Base-by-base conservation (phyloP, 2,113 vertebrate genomes). In the Onychostoma macrolepis region DNA sequence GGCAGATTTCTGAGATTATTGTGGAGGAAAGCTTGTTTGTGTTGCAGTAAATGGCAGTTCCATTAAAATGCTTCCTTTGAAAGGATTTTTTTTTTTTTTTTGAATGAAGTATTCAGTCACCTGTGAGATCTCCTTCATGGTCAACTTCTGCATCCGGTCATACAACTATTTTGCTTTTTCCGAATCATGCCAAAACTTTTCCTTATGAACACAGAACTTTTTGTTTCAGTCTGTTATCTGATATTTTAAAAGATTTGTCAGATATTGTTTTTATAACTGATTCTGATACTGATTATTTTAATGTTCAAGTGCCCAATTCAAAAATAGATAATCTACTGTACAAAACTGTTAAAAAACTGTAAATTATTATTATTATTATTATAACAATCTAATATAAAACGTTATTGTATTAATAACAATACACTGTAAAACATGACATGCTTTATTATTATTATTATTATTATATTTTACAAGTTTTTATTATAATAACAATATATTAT, bases 31-130 rank as follows among this genome's bases (percentile, higher is more conserved):
- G 36, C 7, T 1, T 61, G 53, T 61, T 41, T 81, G 58, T 67
- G 58, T 67, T 30, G 80, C 21, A 12, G 69, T 72, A 72, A 41
- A 72, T 33, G 21, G 4, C 79, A 28, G 36, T 30, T 81, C 36
- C 36, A 63, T 80, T 63, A 61, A 79, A 56, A 63, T 28, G 56
- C 36, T 81, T 43, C 24, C 38, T 21, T 65, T 81, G n/a, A 65
- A 41, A 81, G 24, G 24, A 43, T 63, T 80, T 63, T n/a, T n/a
- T n/a, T n/a, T n/a, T n/a, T n/a, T n/a, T n/a, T 4, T 63, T 61
- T 80, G 4, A 63, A 43, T 65, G 21, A 12, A 61, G 38, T 13
- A 6, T 65, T 81, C 80, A 82, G 9, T 65, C 79, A 81, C 36
- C 58, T 26, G 58, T 43, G 79, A 65, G 61, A 19, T 72, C 24